These are phyloP conservation scores for Perca flavescens DNA, from an alignment of 2,113 vertebrate species.

Conservation along the genomic window DNA sequence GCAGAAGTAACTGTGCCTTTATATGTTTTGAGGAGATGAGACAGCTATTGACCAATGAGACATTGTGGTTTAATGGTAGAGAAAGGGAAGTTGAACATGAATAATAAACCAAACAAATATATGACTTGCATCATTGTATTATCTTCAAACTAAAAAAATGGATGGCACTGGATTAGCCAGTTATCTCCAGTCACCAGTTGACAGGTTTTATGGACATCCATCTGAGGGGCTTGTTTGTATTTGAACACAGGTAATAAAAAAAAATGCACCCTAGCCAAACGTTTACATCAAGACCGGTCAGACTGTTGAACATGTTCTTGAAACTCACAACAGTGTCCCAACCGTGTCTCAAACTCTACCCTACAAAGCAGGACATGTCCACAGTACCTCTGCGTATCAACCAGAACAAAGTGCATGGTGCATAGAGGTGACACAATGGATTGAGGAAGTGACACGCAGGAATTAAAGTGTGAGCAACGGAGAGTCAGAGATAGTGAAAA, in stretches of 20 bases:
- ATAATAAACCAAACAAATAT: constrained; percentile 25
- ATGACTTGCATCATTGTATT: not conserved
- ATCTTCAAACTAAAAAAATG: constrained; percentile 6
- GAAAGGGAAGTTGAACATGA: not conserved
- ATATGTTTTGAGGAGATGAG: not conserved
- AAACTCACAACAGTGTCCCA: not conserved
- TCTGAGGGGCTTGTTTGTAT: not conserved
- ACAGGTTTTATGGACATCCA: not conserved
- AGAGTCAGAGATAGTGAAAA: constrained; percentile 30
- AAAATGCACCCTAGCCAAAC: not conserved
- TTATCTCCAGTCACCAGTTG: not conserved
- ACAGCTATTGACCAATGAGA: not conserved
- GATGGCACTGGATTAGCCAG: not conserved
- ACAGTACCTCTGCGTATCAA: constrained; percentile 5
- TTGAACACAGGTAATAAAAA: not conserved
- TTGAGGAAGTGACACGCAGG: constrained; percentile 59
- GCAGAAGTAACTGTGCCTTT: constrained; percentile 1
- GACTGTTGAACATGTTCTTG: not conserved
- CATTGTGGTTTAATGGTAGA: not conserved
- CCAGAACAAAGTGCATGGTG: constrained; percentile 28
- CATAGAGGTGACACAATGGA: constrained; percentile 17
- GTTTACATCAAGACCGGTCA: not conserved
- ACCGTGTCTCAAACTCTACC: not conserved
- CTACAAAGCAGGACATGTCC: constrained; percentile 42
- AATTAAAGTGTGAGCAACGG: constrained; percentile 21